These are phyloP conservation scores for Drosophila picticornis DNA, from an alignment of 2,888 invertebrate genomes.

Conservation along the genomic window DNA sequence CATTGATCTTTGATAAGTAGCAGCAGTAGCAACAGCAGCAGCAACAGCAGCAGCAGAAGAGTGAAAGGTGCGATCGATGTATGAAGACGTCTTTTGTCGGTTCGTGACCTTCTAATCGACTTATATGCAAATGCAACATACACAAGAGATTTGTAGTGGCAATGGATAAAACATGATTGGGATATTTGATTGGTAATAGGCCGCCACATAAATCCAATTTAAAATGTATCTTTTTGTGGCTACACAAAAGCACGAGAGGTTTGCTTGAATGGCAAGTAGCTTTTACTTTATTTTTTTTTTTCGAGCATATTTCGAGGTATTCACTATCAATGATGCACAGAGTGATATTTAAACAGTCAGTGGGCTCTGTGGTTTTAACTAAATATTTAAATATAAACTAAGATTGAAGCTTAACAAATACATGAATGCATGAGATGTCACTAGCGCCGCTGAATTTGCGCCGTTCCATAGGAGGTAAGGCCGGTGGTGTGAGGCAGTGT, in stretches of 20 bases:
- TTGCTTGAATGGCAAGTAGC: constrained; percentile 67
- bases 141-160: constrained; percentile 26
- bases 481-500: constrained; percentile 71
- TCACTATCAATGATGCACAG: constrained; percentile 52
- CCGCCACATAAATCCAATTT: constrained; percentile 7
- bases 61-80: constrained; percentile 66
- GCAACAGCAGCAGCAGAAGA: constrained; percentile 7
- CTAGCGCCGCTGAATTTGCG: constrained; percentile 76
- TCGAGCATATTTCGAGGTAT: constrained; percentile 47
- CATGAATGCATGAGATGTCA: neutral
- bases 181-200: constrained; percentile 26
- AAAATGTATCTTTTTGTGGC: constrained; percentile 12
- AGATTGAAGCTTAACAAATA: constrained; percentile 34
- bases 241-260: neutral
- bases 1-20: constrained; percentile 38
- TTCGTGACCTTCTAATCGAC: constrained; percentile 50
- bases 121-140: constrained; percentile 58
- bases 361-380: constrained; percentile 26
- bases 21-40: neutral
- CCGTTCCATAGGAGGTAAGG: constrained; percentile 81
- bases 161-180: constrained; percentile 14
- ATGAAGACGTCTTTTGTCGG: constrained; percentile 53
- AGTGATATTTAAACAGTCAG: constrained; percentile 33
- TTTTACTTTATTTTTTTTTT: constrained; percentile 63
- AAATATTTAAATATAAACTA: constrained; percentile 25